phyloP scores from a whole-genome alignment of 2,113 vertebrate genomes.

The Xenus cinereus region DNA sequence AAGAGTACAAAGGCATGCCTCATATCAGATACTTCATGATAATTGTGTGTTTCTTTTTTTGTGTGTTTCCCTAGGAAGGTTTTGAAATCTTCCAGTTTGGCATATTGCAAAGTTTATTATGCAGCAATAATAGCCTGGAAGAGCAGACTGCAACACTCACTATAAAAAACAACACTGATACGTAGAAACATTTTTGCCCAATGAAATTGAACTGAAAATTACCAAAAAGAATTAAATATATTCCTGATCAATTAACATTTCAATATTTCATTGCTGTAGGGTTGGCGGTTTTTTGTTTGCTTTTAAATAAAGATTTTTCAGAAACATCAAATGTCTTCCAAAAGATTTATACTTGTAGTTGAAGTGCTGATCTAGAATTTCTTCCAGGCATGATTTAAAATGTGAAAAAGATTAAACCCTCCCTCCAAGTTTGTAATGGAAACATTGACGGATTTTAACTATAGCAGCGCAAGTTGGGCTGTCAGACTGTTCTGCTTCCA shows the following conservation, averaged over 20 bases:
- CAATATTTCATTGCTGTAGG: neutral
- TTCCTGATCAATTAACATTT: neutral
- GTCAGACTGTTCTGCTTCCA: neutral
- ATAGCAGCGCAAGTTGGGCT: neutral
- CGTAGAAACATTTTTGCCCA: neutral
- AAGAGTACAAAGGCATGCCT: neutral
- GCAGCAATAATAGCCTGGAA: neutral
- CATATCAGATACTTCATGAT: neutral
- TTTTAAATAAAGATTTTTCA: neutral
- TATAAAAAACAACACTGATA: neutral
- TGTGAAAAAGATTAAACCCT: constrained; percentile 30
- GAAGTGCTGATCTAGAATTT: constrained; percentile 9
- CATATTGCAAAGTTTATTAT: constrained; percentile 4
- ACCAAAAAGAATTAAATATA: neutral
- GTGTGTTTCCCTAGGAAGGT: neutral
- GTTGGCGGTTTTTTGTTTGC: neutral
- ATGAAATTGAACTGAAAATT: neutral
- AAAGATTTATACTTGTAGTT: neutral
- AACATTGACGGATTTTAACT: constrained; percentile 40
- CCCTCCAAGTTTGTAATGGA: constrained; percentile 42
- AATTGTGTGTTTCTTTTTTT: neutral
- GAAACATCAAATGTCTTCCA: neutral
- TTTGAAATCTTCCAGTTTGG: neutral
- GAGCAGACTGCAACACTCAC: neutral
- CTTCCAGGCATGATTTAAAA: constrained; percentile 21